A percentile compares a stretch with the other conserved stretches of the same genome.
Evolutionary conservation across 2,113 vertebrate genomes (phyloP).

Genomic region (Grantiella picta): DNA sequence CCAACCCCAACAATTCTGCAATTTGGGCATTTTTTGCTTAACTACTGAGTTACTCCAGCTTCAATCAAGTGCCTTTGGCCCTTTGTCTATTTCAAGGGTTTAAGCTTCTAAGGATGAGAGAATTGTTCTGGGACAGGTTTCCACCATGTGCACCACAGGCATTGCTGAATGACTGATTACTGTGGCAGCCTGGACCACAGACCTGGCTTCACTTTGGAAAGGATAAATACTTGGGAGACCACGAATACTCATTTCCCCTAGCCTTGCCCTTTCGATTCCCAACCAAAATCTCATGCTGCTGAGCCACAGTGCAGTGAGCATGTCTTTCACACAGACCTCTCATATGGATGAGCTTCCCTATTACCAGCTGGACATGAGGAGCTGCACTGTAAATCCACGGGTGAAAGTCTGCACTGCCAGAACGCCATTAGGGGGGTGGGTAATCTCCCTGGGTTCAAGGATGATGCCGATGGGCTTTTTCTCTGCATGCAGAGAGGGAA

Average conservation of each 20-base stretch:
- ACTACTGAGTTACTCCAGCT: neutral
- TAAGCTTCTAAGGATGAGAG: neutral
- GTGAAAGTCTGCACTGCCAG: neutral
- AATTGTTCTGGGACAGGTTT: neutral
- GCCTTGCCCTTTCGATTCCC: neutral
- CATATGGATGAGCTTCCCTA: rapidly evolving
- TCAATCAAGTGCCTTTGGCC: neutral
- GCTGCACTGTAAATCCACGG: neutral
- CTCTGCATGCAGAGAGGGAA: neutral
- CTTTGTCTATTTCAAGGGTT: neutral
- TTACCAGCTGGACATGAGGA: neutral
- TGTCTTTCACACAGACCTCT: neutral
- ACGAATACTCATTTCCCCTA: neutral
- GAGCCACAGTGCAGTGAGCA: neutral
- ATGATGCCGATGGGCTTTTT: rapidly evolving
- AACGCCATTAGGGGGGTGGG: rapidly evolving
- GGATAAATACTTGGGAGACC: neutral
- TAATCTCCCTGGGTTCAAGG: neutral
- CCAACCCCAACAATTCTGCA: neutral
- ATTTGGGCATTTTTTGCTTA: neutral
- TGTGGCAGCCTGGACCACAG: neutral
- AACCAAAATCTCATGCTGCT: neutral
- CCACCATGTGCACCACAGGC: neutral
- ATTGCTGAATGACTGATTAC: neutral
- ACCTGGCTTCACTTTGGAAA: neutral